Percentiles rank a stretch among this genome's conserved stretches.
Evolutionary conservation across 2,888 invertebrate genomes (phyloP).

Genomic region (Helicoverpa assulta): DNA sequence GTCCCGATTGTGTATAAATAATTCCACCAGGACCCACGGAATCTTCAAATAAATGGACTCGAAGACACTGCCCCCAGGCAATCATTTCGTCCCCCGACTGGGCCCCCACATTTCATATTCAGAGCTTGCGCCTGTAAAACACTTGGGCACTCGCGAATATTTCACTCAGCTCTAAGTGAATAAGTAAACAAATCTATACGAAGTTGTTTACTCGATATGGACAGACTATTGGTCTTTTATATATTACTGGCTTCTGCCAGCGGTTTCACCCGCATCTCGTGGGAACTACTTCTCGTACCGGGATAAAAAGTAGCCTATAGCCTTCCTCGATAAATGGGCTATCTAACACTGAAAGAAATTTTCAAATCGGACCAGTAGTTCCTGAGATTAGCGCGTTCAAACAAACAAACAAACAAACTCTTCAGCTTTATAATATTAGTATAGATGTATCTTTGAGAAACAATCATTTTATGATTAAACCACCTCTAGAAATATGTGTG

Average conservation of each 20-base stretch:
- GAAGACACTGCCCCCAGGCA: conserved; percentile 15
- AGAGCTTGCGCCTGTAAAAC: conserved; percentile 40
- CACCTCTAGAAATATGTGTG: no score
- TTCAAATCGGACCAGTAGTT: no score
- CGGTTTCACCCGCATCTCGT: no score
- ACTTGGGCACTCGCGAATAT: conserved; percentile 35
- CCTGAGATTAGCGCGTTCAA: no score
- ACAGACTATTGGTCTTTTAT: conserved; percentile 41
- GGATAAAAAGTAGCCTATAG: no score
- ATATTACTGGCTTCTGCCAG: no score
- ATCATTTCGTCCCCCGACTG: conserved; percentile 41
- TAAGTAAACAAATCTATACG: conserved; percentile 57
- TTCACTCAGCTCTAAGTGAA: conserved; percentile 46
- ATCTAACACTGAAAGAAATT: no score
- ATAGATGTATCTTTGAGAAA: not conserved
- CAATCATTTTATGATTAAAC: no score
- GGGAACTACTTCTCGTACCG: no score
- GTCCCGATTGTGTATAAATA: not conserved
- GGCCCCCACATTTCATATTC: conserved; percentile 46
- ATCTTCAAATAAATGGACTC: conserved; percentile 1
- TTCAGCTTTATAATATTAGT: no score
- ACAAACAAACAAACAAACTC: no score
- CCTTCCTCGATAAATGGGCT: no score
- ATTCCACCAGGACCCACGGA: not conserved
- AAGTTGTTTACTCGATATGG: conserved; percentile 54